These are phyloP conservation scores for Eilema sororculum DNA, from an alignment of 2,888 invertebrate species.

Conservation along the genomic window DNA sequence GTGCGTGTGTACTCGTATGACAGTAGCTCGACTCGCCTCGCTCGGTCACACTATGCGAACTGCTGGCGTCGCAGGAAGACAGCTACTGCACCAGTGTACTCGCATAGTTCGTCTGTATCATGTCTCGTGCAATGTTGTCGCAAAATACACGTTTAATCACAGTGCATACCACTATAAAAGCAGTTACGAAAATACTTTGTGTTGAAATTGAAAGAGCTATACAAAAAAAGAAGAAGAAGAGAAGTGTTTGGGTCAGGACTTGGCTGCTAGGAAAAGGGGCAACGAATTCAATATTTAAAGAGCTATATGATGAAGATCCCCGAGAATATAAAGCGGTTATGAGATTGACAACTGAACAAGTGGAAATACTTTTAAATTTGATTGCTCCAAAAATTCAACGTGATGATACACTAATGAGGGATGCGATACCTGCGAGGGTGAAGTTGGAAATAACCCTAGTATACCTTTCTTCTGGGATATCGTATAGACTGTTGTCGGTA, in stretches of 20 bases:
- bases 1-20: no score
- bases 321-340: conserved; percentile 24
- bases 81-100: conserved; percentile 30
- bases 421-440: conserved; percentile 13
- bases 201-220: conserved; percentile 27
- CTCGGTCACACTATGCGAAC: conserved; percentile 28
- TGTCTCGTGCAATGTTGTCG: conserved; percentile 26
- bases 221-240: conserved; percentile 8
- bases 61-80: conserved; percentile 20
- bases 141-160: conserved; percentile 28
- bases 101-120: conserved; percentile 17
- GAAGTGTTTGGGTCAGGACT: no score
- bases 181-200: conserved; percentile 30
- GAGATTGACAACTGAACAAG: conserved; percentile 36
- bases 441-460: conserved; percentile 19
- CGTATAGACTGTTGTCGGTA: conserved; percentile 27
- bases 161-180: conserved; percentile 3
- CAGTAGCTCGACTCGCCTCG: conserved; percentile 1
- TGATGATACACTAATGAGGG: conserved; percentile 24
- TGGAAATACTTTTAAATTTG: conserved; percentile 38
- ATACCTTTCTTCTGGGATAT: conserved; percentile 30
- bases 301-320: conserved; percentile 38
- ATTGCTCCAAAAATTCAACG: conserved; percentile 37
- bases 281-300: conserved; percentile 29
- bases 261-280: no score